Conservation (phyloP, 2,113 vertebrate genomes). For the Hippotragus niger region DNA sequence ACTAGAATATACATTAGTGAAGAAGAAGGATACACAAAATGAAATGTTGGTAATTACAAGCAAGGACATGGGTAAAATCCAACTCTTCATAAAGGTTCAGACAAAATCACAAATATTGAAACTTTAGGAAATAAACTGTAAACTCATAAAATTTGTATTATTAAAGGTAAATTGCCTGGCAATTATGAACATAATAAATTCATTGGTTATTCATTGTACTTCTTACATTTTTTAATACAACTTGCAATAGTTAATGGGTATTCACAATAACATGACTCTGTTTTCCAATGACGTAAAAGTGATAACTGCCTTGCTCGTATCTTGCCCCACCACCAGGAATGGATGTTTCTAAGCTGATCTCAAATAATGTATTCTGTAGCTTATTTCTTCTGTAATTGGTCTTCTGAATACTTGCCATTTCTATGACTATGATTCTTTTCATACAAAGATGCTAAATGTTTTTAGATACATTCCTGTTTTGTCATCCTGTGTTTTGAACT, state of each 20-base stretch:
- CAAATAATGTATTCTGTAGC: neutral
- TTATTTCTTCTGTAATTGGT: neutral
- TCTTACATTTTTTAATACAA: neutral
- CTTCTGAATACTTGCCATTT: neutral
- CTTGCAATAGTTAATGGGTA: conserved; percentile 31
- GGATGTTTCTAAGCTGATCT: neutral
- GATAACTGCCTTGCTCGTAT: neutral
- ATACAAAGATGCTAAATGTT: neutral
- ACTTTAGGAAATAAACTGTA: neutral
- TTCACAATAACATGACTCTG: conserved; percentile 3
- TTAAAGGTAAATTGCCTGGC: neutral
- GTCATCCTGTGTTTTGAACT: neutral
- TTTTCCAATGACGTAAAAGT: conserved; percentile 26
- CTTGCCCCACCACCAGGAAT: neutral
- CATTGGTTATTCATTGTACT: neutral
- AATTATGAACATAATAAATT: neutral
- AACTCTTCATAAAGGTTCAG: neutral
- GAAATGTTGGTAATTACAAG: neutral
- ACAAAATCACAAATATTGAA: neutral
- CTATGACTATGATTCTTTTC: neutral
- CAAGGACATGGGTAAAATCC: neutral
- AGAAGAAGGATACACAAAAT: neutral
- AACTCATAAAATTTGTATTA: neutral
- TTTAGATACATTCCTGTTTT: neutral
- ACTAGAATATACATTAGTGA: neutral